Evolutionary conservation across 2,888 invertebrate genomes (phyloP).

Genomic region (Dione juno): DNA sequence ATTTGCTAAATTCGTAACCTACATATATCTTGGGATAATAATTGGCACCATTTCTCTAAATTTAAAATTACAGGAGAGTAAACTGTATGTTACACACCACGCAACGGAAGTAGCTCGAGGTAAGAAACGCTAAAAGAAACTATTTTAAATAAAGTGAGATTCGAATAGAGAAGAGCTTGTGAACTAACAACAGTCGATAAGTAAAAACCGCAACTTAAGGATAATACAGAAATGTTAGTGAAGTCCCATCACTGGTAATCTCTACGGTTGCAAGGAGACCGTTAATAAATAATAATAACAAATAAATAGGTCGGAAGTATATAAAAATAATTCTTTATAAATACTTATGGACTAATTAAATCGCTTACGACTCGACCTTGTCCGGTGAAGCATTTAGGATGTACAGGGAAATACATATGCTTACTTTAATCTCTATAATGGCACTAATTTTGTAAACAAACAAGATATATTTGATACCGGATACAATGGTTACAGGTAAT

Average conservation of each 20-base stretch:
- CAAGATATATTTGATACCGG: background rate
- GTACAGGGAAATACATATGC: background rate
- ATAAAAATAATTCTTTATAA: slow-evolving; percentile 79
- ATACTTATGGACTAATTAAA: slow-evolving; percentile 76
- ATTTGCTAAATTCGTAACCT: slow-evolving; percentile 59
- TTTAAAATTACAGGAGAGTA: slow-evolving; percentile 42
- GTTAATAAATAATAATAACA: slow-evolving; percentile 70
- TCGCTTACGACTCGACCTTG: slow-evolving; percentile 33
- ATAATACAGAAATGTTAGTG: slow-evolving; percentile 54
- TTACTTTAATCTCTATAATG: slow-evolving; percentile 18
- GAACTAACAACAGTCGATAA: slow-evolving; percentile 67
- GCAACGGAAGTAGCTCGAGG: slow-evolving; percentile 36
- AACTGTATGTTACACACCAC: background rate
- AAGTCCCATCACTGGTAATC: slow-evolving; percentile 60
- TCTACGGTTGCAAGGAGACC: slow-evolving; percentile 53
- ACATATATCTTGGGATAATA: slow-evolving; percentile 60
- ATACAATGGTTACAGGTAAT: slow-evolving; percentile 8
- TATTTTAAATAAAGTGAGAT: slow-evolving; percentile 74
- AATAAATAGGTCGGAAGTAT: slow-evolving; percentile 76
- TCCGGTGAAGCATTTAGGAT: slow-evolving; percentile 25
- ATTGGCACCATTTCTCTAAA: slow-evolving; percentile 71
- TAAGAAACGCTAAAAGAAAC: slow-evolving; percentile 72
- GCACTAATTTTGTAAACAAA: slow-evolving; percentile 23
- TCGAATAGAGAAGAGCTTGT: slow-evolving; percentile 70
- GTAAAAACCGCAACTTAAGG: slow-evolving; percentile 78